Percentiles rank a stretch among this genome's conserved stretches.
Evolutionary conservation across 2,888 invertebrate genomes (phyloP).

Genomic region (Oscheius sp.): DNA sequence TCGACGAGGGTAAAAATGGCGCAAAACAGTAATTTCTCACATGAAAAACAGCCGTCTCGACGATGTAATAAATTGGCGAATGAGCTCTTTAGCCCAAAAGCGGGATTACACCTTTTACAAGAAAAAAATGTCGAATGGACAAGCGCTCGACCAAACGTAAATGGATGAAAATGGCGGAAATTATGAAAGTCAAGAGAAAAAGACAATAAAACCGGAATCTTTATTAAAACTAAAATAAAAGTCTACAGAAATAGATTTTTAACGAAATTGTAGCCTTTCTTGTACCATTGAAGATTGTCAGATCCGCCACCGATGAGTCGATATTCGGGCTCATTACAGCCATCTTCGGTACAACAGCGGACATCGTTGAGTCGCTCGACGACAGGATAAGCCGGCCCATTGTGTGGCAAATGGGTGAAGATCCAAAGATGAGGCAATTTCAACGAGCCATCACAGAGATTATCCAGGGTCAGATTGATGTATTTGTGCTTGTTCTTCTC

Average conservation of each 20-base stretch:
- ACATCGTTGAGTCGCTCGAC: slow-evolving; percentile 18
- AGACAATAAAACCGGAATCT: no score
- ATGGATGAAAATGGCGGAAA: no score
- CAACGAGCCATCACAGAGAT: slow-evolving; percentile 3
- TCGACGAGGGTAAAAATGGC: no score
- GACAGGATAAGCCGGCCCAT: background rate
- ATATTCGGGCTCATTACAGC: slow-evolving; percentile 16
- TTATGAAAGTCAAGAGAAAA: no score
- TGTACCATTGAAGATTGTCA: slow-evolving; percentile 3
- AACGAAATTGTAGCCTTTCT: background rate
- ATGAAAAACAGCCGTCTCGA: no score
- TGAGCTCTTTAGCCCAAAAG: no score
- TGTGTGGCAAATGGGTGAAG: slow-evolving; percentile 4
- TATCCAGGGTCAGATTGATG: slow-evolving; percentile 14
- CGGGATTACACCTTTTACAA: no score
- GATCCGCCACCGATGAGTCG: slow-evolving; percentile 7
- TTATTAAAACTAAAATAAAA: no score
- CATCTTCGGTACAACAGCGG: slow-evolving; percentile 12
- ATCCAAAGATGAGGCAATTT: slow-evolving; percentile 1
- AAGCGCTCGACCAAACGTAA: no score
- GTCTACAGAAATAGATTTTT: background rate
- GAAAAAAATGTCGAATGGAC: no score
- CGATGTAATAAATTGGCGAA: no score
- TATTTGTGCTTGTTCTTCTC: slow-evolving; percentile 9
- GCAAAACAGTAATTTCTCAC: no score